Conservation (phyloP, 2,888 invertebrate genomes). For the Dicycla oo region DNA sequence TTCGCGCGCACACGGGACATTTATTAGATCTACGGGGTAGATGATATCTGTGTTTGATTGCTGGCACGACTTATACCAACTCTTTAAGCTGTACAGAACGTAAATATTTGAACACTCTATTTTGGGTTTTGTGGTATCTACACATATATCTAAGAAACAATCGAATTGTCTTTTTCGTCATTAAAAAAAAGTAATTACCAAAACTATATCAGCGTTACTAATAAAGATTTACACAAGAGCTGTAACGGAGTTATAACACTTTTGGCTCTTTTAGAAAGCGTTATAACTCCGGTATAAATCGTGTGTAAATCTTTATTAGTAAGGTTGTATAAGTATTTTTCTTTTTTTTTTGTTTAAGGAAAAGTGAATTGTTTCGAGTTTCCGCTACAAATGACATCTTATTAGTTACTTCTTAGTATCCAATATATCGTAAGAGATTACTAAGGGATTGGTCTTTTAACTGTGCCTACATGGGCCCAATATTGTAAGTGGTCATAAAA, state of each 20-base stretch:
- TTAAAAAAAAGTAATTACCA: not conserved
- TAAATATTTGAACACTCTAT: conserved; percentile 42
- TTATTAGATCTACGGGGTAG: conserved; percentile 74
- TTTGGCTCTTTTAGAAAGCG: too few relatives aligned
- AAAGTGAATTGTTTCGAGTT: not conserved
- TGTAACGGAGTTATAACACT: too few relatives aligned
- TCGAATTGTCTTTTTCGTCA: not conserved
- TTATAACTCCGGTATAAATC: too few relatives aligned
- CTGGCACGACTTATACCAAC: conserved; percentile 62
- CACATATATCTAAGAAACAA: not conserved
- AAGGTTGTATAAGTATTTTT: too few relatives aligned
- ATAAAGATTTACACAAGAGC: too few relatives aligned
- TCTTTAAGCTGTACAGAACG: conserved; percentile 42
- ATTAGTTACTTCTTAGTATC: not conserved
- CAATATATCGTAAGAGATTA: not conserved
- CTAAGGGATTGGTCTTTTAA: not conserved
- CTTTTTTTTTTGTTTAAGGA: not conserved
- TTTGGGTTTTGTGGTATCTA: conserved; percentile 2
- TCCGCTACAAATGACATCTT: not conserved
- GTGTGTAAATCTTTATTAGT: too few relatives aligned
- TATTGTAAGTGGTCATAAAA: conserved; percentile 21
- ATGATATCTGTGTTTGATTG: conserved; percentile 77
- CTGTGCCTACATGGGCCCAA: not conserved
- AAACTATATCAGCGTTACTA: not conserved
- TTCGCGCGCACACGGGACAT: conserved; percentile 74